Conservation (phyloP, 2,797 vertebrate genomes). For the Manis pentadactyla region DNA sequence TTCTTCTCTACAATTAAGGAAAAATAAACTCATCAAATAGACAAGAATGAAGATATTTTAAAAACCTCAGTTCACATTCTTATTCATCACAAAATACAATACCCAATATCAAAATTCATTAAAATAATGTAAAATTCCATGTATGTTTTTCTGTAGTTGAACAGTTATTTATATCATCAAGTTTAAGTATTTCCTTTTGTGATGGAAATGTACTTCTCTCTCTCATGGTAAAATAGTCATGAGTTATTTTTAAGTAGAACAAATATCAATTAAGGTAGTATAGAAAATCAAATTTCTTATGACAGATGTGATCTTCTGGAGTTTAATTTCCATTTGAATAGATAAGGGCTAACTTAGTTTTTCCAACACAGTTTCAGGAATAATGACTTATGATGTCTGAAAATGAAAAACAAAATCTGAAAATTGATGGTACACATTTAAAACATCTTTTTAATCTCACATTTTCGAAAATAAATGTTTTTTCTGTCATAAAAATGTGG, state of each 20-base stretch:
- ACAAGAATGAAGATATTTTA: slow-evolving; percentile 34
- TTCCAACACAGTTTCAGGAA: not conserved
- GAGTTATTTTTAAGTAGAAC: slow-evolving; percentile 45
- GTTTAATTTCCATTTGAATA: slow-evolving; percentile 38
- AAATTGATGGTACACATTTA: not conserved
- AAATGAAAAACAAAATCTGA: not conserved
- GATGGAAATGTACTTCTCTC: not conserved
- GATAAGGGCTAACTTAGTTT: not conserved
- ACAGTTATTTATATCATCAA: not conserved
- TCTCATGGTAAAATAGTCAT: not conserved
- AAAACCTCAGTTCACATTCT: slow-evolving; percentile 18
- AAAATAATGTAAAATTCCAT: not conserved
- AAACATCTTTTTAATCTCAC: not conserved
- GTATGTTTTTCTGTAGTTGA: not conserved
- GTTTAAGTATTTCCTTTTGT: not conserved
- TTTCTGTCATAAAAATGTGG: not conserved
- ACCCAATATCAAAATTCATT: not conserved
- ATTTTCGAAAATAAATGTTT: slow-evolving; percentile 20
- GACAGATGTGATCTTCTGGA: not conserved
- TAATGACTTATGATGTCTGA: not conserved
- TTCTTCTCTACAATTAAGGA: slow-evolving; percentile 42
- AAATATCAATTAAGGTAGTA: not conserved
- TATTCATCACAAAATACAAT: not conserved
- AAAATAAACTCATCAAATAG: slow-evolving; percentile 13
- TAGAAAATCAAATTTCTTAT: not conserved